Evolutionary conservation across 2,888 invertebrate genomes (phyloP).

Genomic region (Dinocampus coccinellae): DNA sequence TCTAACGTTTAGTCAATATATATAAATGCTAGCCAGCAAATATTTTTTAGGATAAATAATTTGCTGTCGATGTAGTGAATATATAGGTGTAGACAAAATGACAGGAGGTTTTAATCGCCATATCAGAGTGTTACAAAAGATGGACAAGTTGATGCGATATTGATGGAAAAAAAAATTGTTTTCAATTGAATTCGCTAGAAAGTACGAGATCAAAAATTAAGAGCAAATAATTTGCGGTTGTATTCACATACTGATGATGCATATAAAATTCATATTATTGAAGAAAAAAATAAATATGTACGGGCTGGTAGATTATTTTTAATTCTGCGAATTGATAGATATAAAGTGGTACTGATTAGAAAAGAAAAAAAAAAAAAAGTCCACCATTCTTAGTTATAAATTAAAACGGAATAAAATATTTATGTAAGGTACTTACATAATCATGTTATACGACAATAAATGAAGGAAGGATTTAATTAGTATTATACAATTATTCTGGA

Average conservation of each 20-base stretch:
- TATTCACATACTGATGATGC: constrained; percentile 24
- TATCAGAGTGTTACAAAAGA: constrained; percentile 30
- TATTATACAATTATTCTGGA: constrained; percentile 2
- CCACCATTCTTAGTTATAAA: constrained; percentile 31
- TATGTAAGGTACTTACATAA: constrained; percentile 36
- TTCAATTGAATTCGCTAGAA: not conserved
- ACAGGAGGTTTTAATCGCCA: constrained; percentile 31
- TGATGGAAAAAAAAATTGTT: not conserved
- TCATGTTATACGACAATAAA: constrained; percentile 37
- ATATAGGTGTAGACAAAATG: constrained; percentile 28
- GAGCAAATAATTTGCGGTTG: not conserved
- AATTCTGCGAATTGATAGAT: constrained; percentile 24
- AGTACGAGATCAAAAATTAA: not conserved
- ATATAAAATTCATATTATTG: constrained; percentile 39
- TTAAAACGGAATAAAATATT: constrained; percentile 30
- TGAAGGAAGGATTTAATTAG: constrained; percentile 15
- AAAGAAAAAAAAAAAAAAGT: constrained; percentile 10
- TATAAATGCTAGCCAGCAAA: constrained; percentile 40
- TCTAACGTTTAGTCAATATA: not conserved
- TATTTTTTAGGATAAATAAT: constrained; percentile 49
- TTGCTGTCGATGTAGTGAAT: not conserved
- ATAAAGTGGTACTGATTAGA: constrained; percentile 10
- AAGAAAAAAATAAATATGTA: constrained; percentile 13
- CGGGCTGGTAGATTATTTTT: constrained; percentile 35
- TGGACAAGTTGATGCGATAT: constrained; percentile 9